phyloP scores from a whole-genome alignment of 2,888 invertebrate genomes.

The Polylopha cassiicola region DNA sequence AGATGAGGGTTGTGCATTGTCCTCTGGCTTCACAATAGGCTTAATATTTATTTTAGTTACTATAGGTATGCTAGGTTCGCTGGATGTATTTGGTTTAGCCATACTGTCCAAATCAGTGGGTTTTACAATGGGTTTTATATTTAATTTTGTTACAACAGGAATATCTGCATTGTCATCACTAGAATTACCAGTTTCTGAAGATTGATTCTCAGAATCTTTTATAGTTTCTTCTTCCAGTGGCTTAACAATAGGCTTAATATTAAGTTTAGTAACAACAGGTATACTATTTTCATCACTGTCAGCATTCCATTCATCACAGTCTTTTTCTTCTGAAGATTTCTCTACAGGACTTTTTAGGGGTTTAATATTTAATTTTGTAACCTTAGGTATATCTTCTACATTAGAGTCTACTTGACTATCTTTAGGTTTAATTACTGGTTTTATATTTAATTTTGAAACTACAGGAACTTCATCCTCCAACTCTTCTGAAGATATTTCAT shows the following conservation, averaged over 20 bases:
- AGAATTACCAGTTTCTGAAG: constrained; percentile 67
- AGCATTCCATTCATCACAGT: constrained; percentile 63
- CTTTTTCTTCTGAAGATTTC: constrained; percentile 61
- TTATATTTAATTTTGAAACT: constrained; percentile 76
- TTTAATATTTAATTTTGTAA: constrained; percentile 75
- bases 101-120: constrained; percentile 48
- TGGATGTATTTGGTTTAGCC: constrained; percentile 34
- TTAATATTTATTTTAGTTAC: constrained; percentile 67
- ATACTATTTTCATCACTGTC: constrained; percentile 60
- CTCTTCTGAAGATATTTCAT: constrained; percentile 46
- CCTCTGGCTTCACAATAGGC: constrained; percentile 60
- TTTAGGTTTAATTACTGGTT: constrained; percentile 70
- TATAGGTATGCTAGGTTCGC: constrained; percentile 55
- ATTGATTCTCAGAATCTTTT: constrained; percentile 66
- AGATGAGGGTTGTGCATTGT: constrained; percentile 47
- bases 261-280: constrained; percentile 72
- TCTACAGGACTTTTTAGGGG: constrained; percentile 69
- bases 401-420: constrained; percentile 65
- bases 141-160: constrained; percentile 73
- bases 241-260: constrained; percentile 77
- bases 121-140: constrained; percentile 75
- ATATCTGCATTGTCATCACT: constrained; percentile 70
- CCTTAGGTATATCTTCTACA: constrained; percentile 70
- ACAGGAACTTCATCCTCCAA: constrained; percentile 65
- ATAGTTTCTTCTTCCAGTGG: constrained; percentile 55